Percentiles rank a stretch among this genome's conserved stretches.
Conservation (phyloP, 1,140 invertebrate species). For the Drosophila ironensis region DNA sequence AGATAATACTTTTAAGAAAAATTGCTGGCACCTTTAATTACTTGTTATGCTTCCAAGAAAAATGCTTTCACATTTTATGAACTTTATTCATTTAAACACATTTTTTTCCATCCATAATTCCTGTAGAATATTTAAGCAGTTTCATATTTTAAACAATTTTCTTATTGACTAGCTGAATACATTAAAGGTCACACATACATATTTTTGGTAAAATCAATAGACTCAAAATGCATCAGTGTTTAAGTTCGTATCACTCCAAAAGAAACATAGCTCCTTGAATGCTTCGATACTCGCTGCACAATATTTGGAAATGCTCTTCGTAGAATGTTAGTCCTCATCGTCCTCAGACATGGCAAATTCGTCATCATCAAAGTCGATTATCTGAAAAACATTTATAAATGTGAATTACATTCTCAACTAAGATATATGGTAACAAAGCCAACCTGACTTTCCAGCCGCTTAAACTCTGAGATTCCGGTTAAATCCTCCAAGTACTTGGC, state of each 20-base stretch:
- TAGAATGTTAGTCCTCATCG: conserved; percentile 34
- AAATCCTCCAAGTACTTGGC: conserved; percentile 93
- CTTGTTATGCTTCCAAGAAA: no score
- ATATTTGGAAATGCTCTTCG: neutral
- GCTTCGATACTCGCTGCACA: no score
- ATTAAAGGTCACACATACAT: neutral
- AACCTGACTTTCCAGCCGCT: conserved; percentile 66
- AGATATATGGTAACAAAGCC: neutral
- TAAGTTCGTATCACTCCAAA: no score
- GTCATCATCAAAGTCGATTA: conserved; percentile 78
- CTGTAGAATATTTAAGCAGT: no score
- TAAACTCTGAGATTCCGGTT: conserved; percentile 89
- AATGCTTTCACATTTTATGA: no score
- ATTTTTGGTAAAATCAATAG: conserved; percentile 34
- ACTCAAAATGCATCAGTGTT: conserved; percentile 38
- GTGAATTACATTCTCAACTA: neutral
- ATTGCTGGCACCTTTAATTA: no score
- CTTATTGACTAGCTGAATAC: conserved; percentile 27
- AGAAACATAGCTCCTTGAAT: no score
- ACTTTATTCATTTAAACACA: no score
- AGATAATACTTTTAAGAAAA: no score
- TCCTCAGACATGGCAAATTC: conserved; percentile 72
- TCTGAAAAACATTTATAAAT: conserved; percentile 32
- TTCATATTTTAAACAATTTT: neutral
- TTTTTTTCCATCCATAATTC: no score